These are phyloP conservation scores for Bothrops jararaca DNA, from an alignment of 2,113 vertebrate species.

Conservation along the genomic window DNA sequence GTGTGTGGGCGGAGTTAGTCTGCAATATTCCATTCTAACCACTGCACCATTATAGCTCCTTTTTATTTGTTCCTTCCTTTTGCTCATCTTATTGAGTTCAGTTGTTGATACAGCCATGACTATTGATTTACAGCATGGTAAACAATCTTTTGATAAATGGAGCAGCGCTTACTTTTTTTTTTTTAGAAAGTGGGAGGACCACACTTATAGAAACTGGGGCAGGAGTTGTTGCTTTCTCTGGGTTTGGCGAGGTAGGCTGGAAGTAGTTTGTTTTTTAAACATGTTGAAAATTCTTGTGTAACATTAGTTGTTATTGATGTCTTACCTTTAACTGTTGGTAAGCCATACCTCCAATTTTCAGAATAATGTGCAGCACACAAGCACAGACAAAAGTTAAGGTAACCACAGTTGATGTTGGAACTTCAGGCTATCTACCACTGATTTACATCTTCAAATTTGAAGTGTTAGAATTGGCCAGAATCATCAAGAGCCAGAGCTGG, in stretches of 20 bases:
- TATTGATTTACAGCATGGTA: not conserved
- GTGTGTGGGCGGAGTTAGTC: no score
- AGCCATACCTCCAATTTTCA: not conserved
- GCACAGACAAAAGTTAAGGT: not conserved
- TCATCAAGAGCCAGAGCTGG: not conserved
- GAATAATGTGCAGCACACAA: not conserved
- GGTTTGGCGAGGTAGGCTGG: not conserved
- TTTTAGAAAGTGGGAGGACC: not conserved
- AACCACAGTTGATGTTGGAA: not conserved
- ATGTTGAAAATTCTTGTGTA: not conserved
- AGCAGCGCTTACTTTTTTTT: not conserved
- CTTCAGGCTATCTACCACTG: not conserved
- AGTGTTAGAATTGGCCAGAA: not conserved
- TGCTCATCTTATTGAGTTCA: not conserved
- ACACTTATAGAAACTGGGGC: not conserved
- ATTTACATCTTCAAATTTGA: not conserved
- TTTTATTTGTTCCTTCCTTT: not conserved
- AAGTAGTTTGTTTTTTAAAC: not conserved
- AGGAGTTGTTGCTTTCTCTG: not conserved
- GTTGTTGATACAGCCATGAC: not conserved
- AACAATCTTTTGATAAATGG: not conserved
- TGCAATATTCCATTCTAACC: no score
- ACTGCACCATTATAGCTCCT: not conserved
- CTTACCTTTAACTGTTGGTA: not conserved
- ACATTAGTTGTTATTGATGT: not conserved